A percentile compares a stretch with the other conserved stretches of the same genome.
Conservation (phyloP, 2,113 vertebrate genomes). For the Orthonyx spaldingii region DNA sequence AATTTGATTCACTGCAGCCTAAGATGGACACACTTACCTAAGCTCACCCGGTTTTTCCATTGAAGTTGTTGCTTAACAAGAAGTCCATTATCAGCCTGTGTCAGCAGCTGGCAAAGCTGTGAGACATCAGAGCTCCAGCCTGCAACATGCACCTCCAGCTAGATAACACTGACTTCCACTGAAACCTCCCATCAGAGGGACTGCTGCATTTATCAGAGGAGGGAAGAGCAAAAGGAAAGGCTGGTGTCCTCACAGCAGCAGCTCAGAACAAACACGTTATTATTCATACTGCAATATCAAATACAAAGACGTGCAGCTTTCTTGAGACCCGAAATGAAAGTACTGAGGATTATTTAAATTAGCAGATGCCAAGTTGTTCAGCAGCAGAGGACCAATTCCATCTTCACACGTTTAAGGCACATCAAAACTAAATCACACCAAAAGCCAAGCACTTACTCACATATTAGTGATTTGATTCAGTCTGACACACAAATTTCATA, state of each 20-base stretch:
- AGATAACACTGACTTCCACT: neutral
- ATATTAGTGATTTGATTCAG: neutral
- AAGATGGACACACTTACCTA: neutral
- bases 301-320: neutral
- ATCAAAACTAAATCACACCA: neutral
- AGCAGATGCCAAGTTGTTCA: neutral
- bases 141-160: neutral
- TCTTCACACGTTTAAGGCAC: neutral
- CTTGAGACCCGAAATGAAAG: neutral
- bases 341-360: neutral
- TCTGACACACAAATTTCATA: neutral
- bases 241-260: neutral
- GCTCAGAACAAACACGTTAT: neutral
- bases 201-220: neutral
- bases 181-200: neutral
- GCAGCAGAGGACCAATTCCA: neutral
- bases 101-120: neutral
- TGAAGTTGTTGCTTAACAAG: neutral
- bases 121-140: neutral
- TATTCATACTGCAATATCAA: neutral
- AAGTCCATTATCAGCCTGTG: neutral
- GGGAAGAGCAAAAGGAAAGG: neutral
- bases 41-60: neutral
- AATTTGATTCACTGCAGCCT: neutral
- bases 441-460: neutral